Conservation (phyloP, 2,888 invertebrate genomes). For the Lasioglossum morio region DNA sequence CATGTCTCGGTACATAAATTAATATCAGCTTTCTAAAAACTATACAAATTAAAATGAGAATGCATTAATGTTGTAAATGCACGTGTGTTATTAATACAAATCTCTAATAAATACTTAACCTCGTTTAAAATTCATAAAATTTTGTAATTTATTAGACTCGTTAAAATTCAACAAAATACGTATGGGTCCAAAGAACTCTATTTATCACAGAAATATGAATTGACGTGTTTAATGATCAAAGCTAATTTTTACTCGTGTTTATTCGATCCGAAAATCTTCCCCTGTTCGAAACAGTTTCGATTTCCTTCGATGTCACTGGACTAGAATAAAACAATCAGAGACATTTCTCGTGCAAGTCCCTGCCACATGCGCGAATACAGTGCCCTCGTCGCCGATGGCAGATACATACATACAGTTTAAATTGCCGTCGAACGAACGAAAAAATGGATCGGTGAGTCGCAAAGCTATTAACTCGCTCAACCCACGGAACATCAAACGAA, state of each 20-base stretch:
- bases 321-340: not conserved
- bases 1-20: no score
- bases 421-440: slow-evolving; percentile 59
- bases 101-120: no score
- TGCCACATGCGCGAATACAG: slow-evolving; percentile 16
- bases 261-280: not conserved
- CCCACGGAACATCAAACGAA: slow-evolving; percentile 68
- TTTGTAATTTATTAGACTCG: no score
- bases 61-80: no score
- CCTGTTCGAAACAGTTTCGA: not conserved
- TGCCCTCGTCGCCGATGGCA: not conserved
- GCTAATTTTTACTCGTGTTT: not conserved
- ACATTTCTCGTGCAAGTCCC: slow-evolving; percentile 25
- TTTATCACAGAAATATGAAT: not conserved
- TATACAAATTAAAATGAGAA: no score
- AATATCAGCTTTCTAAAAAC: no score
- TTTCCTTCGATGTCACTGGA: slow-evolving; percentile 3
- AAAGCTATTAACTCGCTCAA: slow-evolving; percentile 72
- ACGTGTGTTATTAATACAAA: no score
- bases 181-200: no score
- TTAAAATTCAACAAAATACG: no score
- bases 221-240: not conserved
- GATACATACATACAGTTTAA: slow-evolving; percentile 38
- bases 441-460: slow-evolving; percentile 69
- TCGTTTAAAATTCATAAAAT: no score